Evolutionary conservation across 2,888 invertebrate species (phyloP), one percentile per base, ranked within the genome.

Genomic region (Coremacera marginata): DNA sequence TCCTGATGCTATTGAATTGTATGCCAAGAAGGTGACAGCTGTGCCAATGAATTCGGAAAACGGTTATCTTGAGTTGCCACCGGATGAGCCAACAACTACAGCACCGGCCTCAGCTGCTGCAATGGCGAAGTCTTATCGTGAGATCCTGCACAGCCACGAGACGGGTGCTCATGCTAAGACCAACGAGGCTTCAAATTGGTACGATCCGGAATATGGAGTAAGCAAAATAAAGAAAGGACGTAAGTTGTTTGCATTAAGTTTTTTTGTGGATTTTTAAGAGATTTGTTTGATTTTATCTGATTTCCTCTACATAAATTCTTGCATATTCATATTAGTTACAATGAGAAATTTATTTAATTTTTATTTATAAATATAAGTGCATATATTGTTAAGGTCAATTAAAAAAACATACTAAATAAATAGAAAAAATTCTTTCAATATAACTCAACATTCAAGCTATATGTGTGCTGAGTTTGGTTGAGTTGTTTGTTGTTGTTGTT

Each of bases 1-100:
- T 84, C 92, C 92, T 0, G 88, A 91, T 49, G 92, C 92, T 2
- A 86, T 91, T 77, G 89, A 92, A 81, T 87, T 94, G 31, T 93
- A 92, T 84, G 87, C 90, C 14, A 91, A 90, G 80, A 94, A 93
- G 88, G 91, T 94, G 3, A 85, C 84, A 37, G 83, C 81, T 27
- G 73, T 85, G 8, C 84, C 85, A 0, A 55, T 77, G 1, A 77
- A 31, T 37, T 80, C 81, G 19, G 83, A 84, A 31, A 19, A 76
- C 3, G 81, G 82, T 1, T 80, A 70, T 65, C 81, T 80, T n/a
- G 82, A 76, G 67, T 11, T 55, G 3, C 37, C 81, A 11, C n/a
- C 81, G 0, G 80, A 80, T 49, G 67, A 27, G 31, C 52, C 65
- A 31, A 68, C 78, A 9, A 49, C 75, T 5, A 19, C 78, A 11